phyloP scores from a whole-genome alignment of 1,140 invertebrate genomes.

The Drosophila pandora region DNA sequence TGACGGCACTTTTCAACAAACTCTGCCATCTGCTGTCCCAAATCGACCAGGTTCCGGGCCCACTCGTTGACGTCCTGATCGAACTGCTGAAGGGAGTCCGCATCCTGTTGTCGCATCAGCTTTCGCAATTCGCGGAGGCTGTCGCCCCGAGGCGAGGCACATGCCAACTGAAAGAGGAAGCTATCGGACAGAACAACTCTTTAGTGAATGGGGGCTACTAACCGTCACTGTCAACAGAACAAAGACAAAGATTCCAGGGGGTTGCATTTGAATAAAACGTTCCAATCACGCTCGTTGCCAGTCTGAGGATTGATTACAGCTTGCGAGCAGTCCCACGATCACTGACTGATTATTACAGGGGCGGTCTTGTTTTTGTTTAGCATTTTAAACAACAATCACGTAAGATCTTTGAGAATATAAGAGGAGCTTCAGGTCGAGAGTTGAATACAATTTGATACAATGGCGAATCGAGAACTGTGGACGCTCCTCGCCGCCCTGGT shows the following conservation, averaged over 20 bases:
- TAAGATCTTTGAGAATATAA: constrained; percentile 31
- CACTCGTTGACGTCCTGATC: constrained; percentile 38
- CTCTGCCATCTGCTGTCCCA: constrained; percentile 17
- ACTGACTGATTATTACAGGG: constrained; percentile 16
- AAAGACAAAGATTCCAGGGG: constrained; percentile 15
- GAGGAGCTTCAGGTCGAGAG: neutral
- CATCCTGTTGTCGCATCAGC: constrained; percentile 35
- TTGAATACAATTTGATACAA: constrained; percentile 9
- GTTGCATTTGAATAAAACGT: constrained; percentile 33
- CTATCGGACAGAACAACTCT: neutral
- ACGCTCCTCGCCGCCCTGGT: constrained; percentile 27
- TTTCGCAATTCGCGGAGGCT: constrained; percentile 48
- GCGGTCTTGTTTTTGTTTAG: constrained; percentile 16
- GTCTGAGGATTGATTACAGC: constrained; percentile 52
- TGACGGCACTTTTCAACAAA: constrained; percentile 50
- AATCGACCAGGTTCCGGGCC: constrained; percentile 16
- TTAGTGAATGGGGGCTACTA: constrained; percentile 9
- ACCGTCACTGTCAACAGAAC: constrained; percentile 30
- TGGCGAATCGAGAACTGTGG: constrained; percentile 24
- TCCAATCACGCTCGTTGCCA: constrained; percentile 50
- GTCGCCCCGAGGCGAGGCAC: constrained; percentile 12
- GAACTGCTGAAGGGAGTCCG: constrained; percentile 14
- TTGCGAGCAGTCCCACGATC: constrained; percentile 16
- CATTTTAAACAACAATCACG: constrained; percentile 1
- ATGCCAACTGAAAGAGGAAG: constrained; percentile 9